Conservation (phyloP, 1,140 invertebrate genomes). For the Scaptomyza hsui region DNA sequence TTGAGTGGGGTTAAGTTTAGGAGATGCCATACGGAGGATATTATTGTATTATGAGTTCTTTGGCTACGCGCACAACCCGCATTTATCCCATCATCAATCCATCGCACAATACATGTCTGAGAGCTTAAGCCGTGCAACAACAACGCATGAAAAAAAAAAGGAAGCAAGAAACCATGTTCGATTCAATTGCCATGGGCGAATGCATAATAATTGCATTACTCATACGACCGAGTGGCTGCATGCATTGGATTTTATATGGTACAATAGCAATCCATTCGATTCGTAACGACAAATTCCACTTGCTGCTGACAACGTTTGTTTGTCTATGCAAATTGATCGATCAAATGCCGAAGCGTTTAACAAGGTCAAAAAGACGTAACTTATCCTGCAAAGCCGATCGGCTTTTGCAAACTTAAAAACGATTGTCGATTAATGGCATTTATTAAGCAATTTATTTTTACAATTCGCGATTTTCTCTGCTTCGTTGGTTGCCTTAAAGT, state of each 20-base stretch:
- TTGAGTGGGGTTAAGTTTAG: not conserved
- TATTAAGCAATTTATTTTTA: too few relatives aligned
- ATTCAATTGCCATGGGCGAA: constrained; percentile 20
- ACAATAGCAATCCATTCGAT: not conserved
- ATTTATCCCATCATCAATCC: too few relatives aligned
- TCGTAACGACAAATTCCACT: constrained; percentile 9
- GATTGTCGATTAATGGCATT: too few relatives aligned
- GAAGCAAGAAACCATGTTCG: not conserved
- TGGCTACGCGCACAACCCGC: not conserved
- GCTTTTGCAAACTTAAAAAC: not conserved
- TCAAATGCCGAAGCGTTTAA: constrained; percentile 15
- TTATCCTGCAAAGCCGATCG: not conserved
- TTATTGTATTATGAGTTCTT: constrained; percentile 33
- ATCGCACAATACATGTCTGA: constrained; percentile 14
- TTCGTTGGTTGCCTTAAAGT: too few relatives aligned
- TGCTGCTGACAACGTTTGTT: constrained; percentile 12
- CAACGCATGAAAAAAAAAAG: too few relatives aligned
- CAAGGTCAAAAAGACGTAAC: not conserved
- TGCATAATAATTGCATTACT: constrained; percentile 34
- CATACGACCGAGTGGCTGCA: constrained; percentile 22
- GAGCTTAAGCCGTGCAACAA: constrained; percentile 3
- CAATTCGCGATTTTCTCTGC: too few relatives aligned
- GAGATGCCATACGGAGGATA: constrained; percentile 13
- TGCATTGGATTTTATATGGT: not conserved
- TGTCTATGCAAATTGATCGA: constrained; percentile 42